phyloP scores from a whole-genome alignment of 2,113 vertebrate genomes.

The Triplophysa siluroides region DNA sequence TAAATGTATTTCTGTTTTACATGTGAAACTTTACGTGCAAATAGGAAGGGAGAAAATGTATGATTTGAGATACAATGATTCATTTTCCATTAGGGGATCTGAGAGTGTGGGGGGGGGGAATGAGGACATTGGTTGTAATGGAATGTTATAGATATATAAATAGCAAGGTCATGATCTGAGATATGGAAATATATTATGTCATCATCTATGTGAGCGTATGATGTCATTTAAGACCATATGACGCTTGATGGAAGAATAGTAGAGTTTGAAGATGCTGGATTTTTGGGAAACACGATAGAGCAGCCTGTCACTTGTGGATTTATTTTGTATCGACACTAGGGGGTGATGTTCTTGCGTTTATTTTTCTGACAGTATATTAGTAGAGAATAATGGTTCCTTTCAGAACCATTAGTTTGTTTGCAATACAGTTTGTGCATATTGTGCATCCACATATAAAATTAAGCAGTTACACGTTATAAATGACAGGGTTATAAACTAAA shows the following conservation, averaged over 20 bases:
- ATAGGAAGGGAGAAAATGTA: neutral
- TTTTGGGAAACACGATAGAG: constrained; percentile 5
- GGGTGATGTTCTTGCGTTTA: neutral
- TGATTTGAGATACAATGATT: too few species aligned
- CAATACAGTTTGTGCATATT: too few species aligned
- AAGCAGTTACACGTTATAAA: too few species aligned
- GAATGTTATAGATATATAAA: neutral
- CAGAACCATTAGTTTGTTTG: too few species aligned
- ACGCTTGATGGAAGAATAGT: neutral
- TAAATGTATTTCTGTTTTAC: neutral
- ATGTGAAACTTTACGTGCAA: neutral
- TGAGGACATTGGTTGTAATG: neutral
- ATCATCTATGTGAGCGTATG: neutral
- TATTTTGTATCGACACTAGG: constrained; percentile 4
- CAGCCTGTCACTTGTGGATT: neutral
- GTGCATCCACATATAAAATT: too few species aligned
- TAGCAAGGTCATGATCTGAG: neutral
- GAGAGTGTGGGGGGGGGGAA: neutral
- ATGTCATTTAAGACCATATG: neutral
- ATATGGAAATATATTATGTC: neutral
- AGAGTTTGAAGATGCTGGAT: neutral
- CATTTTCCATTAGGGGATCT: neutral
- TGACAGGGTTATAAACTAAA: too few species aligned
- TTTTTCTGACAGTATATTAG: neutral
- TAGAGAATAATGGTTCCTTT: too few species aligned